phyloP scores from a whole-genome alignment of 2,888 invertebrate genomes.

The Patella depressa region DNA sequence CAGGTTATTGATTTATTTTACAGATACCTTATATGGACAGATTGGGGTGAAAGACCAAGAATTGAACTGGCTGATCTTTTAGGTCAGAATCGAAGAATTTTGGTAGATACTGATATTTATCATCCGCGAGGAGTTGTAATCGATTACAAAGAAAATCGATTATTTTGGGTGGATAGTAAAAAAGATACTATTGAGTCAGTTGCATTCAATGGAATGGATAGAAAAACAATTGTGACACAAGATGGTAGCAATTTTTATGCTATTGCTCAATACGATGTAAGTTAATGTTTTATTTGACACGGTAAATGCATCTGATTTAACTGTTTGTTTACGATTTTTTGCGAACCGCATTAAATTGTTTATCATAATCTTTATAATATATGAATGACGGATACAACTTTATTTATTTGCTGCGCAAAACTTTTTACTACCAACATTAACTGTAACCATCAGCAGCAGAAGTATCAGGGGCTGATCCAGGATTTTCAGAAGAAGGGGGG shows the following conservation, averaged over 20 bases:
- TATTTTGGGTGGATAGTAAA: slow-evolving; percentile 91
- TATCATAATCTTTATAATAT: too few relatives aligned
- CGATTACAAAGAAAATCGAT: slow-evolving; percentile 78
- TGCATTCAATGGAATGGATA: slow-evolving; percentile 82
- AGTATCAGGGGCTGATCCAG: too few relatives aligned
- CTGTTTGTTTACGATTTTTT: too few relatives aligned
- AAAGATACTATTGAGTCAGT: slow-evolving; percentile 85
- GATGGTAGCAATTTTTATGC: slow-evolving; percentile 55
- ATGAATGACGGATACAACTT: too few relatives aligned
- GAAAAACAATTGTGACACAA: slow-evolving; percentile 69
- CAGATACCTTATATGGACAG: slow-evolving; percentile 66
- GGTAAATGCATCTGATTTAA: too few relatives aligned
- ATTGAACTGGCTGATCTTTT: slow-evolving; percentile 60
- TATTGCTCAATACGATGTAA: slow-evolving; percentile 58
- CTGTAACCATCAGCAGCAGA: too few relatives aligned
- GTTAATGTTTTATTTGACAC: background rate
- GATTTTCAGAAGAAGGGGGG: too few relatives aligned
- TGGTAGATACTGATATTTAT: slow-evolving; percentile 48
- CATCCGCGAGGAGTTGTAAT: slow-evolving; percentile 79
- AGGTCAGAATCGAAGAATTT: slow-evolving; percentile 53
- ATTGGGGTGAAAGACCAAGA: slow-evolving; percentile 58
- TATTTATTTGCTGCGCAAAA: too few relatives aligned
- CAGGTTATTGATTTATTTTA: slow-evolving; percentile 9
- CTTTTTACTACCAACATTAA: too few relatives aligned
- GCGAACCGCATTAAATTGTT: too few relatives aligned